phyloP scores from a whole-genome alignment of 2,113 vertebrate species.

The Aspidoscelis tigris region DNA sequence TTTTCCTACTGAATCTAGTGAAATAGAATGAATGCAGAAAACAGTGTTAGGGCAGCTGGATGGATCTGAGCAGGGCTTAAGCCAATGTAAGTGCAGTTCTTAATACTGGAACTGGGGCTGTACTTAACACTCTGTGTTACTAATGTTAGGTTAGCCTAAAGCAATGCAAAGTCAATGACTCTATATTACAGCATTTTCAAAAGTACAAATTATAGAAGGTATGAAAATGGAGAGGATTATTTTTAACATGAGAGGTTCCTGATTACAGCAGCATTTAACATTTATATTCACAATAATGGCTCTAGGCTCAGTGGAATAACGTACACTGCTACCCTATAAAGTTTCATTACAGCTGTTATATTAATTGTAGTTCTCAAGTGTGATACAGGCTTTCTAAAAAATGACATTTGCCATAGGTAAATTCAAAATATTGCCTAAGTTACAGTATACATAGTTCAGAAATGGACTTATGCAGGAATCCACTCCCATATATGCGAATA shows the following conservation, averaged over 20 bases:
- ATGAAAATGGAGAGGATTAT: conserved; percentile 23
- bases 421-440: conserved; percentile 15
- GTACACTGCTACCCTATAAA: conserved; percentile 36
- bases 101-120: conserved; percentile 1
- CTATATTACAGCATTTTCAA: conserved; percentile 25
- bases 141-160: background rate
- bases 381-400: background rate
- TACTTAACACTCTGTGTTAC: background rate
- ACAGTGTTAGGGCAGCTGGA: background rate
- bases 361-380: conserved; percentile 21
- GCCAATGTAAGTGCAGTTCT: background rate
- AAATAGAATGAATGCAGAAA: background rate
- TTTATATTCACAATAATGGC: conserved; percentile 29
- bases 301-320: conserved; percentile 11
- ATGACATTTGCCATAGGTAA: conserved; percentile 1
- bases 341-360: background rate
- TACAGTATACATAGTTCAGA: background rate
- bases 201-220: background rate
- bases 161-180: conserved; percentile 19
- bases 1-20: background rate
- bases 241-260: conserved; percentile 31
- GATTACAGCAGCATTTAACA: conserved; percentile 39
- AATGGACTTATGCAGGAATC: background rate
- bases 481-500: background rate
- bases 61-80: background rate